phyloP scores from a whole-genome alignment of 2,113 vertebrate genomes.

The Agelaius phoeniceus region DNA sequence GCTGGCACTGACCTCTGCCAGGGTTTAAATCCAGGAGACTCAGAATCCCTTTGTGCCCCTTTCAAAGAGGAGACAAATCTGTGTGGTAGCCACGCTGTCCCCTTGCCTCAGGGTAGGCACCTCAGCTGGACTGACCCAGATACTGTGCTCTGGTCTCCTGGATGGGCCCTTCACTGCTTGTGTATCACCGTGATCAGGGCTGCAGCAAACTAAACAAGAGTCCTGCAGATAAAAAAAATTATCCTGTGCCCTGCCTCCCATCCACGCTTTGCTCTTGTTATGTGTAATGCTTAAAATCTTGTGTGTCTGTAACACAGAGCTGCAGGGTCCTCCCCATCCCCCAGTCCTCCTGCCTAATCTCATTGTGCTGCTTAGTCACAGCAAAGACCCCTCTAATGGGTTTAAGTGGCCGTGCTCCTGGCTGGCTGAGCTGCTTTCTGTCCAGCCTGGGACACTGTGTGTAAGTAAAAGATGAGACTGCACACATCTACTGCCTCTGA shows the following conservation, averaged over 20 bases:
- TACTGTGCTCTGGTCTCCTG: not conserved
- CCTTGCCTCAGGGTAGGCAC: not conserved
- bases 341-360: conserved; percentile 3
- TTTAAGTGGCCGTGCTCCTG: conserved; percentile 9
- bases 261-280: not conserved
- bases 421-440: not conserved
- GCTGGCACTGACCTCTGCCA: conserved; percentile 41
- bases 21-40: conserved; percentile 30
- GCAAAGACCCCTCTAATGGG: conserved; percentile 14
- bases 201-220: not conserved
- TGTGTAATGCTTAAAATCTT: not conserved
- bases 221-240: not conserved
- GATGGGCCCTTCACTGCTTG: not conserved
- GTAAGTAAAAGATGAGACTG: not conserved
- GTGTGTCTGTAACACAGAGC: not conserved
- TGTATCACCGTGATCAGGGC: not conserved
- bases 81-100: not conserved
- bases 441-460: not conserved
- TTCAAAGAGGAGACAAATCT: conserved; percentile 25
- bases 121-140: not conserved
- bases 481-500: not conserved
- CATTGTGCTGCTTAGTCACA: conserved; percentile 56
- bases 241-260: not conserved
- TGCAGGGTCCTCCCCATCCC: not conserved
- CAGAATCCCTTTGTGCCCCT: conserved; percentile 29